Conservation (phyloP, 2,113 vertebrate genomes). For the Neopipo cinnamomea region DNA sequence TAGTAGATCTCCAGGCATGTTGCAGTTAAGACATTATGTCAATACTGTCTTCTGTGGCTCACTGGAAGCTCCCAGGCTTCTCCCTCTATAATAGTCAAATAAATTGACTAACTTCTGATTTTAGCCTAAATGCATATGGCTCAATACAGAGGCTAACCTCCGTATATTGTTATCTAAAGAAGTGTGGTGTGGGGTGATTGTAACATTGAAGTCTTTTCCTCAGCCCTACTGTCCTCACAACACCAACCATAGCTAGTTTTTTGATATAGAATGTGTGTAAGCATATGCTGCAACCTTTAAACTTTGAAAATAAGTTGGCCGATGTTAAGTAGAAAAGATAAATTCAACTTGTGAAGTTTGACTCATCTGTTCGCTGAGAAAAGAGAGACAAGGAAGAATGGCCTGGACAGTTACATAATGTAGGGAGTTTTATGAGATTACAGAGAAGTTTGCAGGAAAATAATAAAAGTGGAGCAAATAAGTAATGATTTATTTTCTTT, state of each 20-base stretch:
- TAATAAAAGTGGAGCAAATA: background rate
- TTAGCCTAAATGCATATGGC: background rate
- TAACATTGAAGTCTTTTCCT: background rate
- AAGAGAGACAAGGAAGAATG: background rate
- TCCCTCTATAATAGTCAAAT: background rate
- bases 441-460: background rate
- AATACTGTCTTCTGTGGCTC: background rate
- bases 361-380: background rate
- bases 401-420: background rate
- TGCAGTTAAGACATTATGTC: background rate
- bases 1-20: background rate
- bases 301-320: background rate
- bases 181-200: background rate
- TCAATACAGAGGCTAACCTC: background rate
- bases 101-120: background rate
- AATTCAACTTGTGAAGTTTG: background rate
- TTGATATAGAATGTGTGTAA: background rate
- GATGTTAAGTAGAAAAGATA: background rate
- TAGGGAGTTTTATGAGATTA: background rate
- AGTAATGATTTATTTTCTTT: background rate
- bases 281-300: background rate
- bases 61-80: background rate
- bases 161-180: background rate
- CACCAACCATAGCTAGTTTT: background rate
- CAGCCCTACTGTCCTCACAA: background rate